A percentile compares a stretch with the other conserved stretches of the same genome.
phyloP scores from a whole-genome alignment of 2,797 vertebrate genomes.

The Chrysocyon brachyurus region DNA sequence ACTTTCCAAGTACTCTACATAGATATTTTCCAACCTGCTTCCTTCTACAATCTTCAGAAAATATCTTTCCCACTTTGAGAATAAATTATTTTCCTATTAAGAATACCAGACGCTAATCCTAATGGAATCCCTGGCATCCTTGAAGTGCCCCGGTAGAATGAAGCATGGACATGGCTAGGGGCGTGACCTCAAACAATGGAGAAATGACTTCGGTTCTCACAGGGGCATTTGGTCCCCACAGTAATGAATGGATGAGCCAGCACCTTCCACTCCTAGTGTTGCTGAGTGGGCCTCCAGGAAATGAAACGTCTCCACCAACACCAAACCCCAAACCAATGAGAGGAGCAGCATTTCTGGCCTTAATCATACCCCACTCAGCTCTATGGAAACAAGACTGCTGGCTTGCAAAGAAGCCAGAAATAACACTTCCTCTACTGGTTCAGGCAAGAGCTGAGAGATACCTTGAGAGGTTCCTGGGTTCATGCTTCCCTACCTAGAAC shows the following conservation, averaged over 20 bases:
- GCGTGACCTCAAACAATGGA: conserved; percentile 4
- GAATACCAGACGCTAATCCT: conserved; percentile 50
- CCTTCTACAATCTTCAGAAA: conserved; percentile 32
- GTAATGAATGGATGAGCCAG: conserved; percentile 64
- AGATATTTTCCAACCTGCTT: conserved; percentile 38
- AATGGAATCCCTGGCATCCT: neutral
- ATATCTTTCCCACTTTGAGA: conserved; percentile 38
- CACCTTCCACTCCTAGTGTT: conserved; percentile 41
- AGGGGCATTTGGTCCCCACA: conserved; percentile 27
- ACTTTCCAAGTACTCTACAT: conserved; percentile 50
- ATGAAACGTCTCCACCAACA: conserved; percentile 66
- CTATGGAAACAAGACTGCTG: conserved; percentile 65
- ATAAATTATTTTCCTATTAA: neutral
- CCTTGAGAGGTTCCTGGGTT: conserved; percentile 53
- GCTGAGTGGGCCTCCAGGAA: conserved; percentile 79
- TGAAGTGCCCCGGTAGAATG: neutral
- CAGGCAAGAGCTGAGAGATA: neutral
- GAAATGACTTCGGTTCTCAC: conserved; percentile 77
- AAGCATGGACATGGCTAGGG: neutral
- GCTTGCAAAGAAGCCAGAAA: conserved; percentile 72
- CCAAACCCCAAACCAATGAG: conserved; percentile 77
- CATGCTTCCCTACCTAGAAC: conserved; percentile 55
- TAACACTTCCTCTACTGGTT: conserved; percentile 61
- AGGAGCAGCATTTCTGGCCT: conserved; percentile 49
- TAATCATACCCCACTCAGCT: conserved; percentile 50